Percentiles rank a stretch among this genome's conserved stretches.
Conservation (phyloP, 2,113 vertebrate genomes). For the Eulacestoma nigropectus region DNA sequence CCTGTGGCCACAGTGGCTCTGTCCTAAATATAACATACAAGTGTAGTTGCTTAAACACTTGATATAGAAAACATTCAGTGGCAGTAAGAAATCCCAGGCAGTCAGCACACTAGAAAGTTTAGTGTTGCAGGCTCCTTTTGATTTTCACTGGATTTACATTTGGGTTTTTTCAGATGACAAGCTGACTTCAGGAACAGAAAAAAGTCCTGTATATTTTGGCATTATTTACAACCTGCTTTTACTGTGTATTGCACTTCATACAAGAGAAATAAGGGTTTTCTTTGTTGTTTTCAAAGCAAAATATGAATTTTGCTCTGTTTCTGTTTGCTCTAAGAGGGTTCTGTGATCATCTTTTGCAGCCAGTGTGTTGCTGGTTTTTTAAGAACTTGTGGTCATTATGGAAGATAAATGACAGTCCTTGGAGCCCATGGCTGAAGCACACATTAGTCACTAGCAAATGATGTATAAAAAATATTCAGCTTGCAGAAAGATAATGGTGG, state of each 20-base stretch:
- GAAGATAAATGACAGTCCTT: slow-evolving; percentile 62
- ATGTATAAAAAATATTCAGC: slow-evolving; percentile 66
- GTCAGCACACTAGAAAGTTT: neutral
- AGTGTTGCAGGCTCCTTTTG: neutral
- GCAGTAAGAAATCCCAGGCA: neutral
- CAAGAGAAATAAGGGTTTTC: neutral
- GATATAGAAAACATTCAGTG: neutral
- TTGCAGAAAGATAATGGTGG: slow-evolving; percentile 61
- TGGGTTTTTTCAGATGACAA: neutral
- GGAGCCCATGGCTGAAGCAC: slow-evolving; percentile 36
- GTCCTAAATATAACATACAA: neutral
- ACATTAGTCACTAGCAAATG: slow-evolving; percentile 66
- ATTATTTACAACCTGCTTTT: neutral
- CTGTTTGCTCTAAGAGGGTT: neutral
- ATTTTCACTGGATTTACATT: neutral
- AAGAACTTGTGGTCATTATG: slow-evolving; percentile 53
- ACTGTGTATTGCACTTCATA: neutral
- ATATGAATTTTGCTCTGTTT: neutral
- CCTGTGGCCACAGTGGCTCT: neutral
- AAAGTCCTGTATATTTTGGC: neutral
- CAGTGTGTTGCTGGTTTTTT: neutral
- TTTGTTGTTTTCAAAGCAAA: neutral
- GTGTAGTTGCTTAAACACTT: neutral
- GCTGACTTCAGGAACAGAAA: neutral
- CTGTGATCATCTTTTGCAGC: slow-evolving; percentile 24